Conservation (phyloP, 2,797 vertebrate species). For the Schizothorax lantsangensis region DNA sequence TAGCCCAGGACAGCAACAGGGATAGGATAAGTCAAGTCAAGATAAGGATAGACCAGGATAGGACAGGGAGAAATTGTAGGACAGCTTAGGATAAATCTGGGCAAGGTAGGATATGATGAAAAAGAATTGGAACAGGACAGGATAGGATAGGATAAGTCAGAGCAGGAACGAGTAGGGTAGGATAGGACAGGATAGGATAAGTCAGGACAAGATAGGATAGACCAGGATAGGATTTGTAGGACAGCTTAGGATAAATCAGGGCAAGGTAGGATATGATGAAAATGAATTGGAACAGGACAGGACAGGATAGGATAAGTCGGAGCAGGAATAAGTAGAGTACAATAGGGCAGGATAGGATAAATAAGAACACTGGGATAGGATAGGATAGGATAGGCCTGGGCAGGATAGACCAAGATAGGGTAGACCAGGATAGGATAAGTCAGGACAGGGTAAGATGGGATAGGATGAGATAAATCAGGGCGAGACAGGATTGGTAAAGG, state of each 20-base stretch:
- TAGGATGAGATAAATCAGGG: background rate
- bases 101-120: background rate
- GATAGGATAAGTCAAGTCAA: background rate
- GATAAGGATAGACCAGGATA: background rate
- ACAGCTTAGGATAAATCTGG: background rate
- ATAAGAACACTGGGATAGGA: too few relatives aligned
- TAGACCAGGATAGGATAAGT: background rate
- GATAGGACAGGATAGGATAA: background rate
- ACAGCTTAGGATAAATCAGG: background rate
- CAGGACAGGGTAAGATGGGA: background rate
- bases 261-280: background rate
- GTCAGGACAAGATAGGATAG: background rate
- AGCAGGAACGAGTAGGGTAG: background rate
- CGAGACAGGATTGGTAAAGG: background rate
- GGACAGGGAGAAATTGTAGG: background rate
- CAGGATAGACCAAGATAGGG: background rate
- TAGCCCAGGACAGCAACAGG: conserved; percentile 4
- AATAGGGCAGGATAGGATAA: background rate
- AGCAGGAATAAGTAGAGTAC: background rate
- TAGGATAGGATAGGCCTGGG: background rate
- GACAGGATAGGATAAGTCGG: background rate
- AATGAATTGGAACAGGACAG: background rate
- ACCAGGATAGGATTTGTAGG: too few relatives aligned
- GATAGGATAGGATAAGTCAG: background rate
- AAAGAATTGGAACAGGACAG: background rate